phyloP scores from a whole-genome alignment of 1,140 invertebrate species.

The Tigriopus japonicus region DNA sequence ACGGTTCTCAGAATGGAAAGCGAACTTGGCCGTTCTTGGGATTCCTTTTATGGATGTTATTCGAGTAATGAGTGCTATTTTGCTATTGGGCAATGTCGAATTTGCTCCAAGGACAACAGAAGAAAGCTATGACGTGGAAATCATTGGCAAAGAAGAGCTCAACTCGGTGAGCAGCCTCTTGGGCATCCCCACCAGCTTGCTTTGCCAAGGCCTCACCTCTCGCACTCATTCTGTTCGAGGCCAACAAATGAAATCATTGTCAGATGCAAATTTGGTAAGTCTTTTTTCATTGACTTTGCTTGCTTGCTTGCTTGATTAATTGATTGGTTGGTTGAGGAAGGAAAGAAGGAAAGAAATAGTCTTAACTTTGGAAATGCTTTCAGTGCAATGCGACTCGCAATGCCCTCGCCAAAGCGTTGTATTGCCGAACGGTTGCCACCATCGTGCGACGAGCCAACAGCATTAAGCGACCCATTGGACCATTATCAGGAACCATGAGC shows the following conservation, averaged over 20 bases:
- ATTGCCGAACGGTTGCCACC: constrained; percentile 82
- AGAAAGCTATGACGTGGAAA: constrained; percentile 30
- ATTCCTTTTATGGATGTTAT: constrained; percentile 86
- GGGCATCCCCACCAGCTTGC: constrained; percentile 49
- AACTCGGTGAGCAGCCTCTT: constrained; percentile 62
- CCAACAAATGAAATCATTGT: constrained; percentile 60
- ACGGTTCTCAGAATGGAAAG: constrained; percentile 45
- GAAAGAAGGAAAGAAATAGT: too few relatives aligned
- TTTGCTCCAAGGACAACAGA: constrained; percentile 57
- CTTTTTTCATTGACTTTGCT: not conserved
- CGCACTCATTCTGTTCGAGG: constrained; percentile 61
- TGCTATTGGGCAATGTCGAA: constrained; percentile 74
- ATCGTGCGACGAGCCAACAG: constrained; percentile 81
- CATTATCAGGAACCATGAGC: constrained; percentile 27
- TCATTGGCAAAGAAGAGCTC: constrained; percentile 41
- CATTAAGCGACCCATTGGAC: constrained; percentile 44
- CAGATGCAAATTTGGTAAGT: constrained; percentile 53
- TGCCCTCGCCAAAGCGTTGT: constrained; percentile 73
- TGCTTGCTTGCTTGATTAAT: not conserved
- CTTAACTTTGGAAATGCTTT: not conserved
- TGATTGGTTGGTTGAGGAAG: too few relatives aligned
- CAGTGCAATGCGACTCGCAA: constrained; percentile 45
- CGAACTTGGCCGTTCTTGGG: constrained; percentile 62
- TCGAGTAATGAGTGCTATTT: constrained; percentile 64
- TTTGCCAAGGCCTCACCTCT: constrained; percentile 60